A percentile compares a stretch with the other conserved stretches of the same genome.
These are phyloP conservation scores for Nesoenas mayeri DNA, from an alignment of 2,113 vertebrate genomes.

Conservation along the genomic window DNA sequence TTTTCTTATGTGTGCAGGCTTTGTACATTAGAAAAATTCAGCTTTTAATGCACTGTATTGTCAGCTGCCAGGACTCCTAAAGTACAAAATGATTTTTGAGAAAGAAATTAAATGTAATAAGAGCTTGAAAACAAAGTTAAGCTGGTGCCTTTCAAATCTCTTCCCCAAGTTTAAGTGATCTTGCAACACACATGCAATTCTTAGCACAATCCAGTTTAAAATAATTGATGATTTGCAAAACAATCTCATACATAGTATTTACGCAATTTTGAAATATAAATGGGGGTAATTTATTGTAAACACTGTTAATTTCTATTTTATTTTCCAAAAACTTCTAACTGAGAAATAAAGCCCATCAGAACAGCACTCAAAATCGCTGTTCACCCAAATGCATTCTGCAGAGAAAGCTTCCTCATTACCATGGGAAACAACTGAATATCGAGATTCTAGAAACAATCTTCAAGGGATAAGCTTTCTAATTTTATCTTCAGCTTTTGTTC, in stretches of 20 bases:
- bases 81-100: not conserved
- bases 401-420: not conserved
- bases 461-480: not conserved
- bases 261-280: not conserved
- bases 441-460: not conserved
- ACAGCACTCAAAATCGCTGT: not conserved
- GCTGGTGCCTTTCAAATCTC: not conserved
- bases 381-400: not conserved
- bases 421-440: not conserved
- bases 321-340: not conserved
- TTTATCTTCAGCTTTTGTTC: not conserved
- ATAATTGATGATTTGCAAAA: not conserved
- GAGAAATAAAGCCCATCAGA: not conserved
- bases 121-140: not conserved
- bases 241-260: not conserved
- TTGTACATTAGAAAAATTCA: not conserved
- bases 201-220: not conserved
- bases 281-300: not conserved
- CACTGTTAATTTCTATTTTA: not conserved
- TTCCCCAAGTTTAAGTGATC: not conserved
- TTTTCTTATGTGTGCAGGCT: not conserved
- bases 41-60: not conserved
- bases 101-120: not conserved
- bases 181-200: not conserved
- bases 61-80: not conserved